Evolutionary conservation across 2,797 vertebrate genomes (phyloP), one percentile per base, ranked within the genome.

Genomic region (Discoglossus pictus): DNA sequence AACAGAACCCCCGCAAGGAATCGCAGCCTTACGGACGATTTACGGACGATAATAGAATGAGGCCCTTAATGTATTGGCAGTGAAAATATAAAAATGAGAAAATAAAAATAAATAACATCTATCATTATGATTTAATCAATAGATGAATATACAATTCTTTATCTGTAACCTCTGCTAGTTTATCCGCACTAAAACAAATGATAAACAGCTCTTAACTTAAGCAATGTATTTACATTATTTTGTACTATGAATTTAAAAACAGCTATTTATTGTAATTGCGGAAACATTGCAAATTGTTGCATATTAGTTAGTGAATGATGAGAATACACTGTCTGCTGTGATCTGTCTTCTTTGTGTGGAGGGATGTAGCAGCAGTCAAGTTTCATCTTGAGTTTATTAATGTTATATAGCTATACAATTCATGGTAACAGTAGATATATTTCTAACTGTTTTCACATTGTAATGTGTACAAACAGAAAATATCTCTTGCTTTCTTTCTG

Each of bases 211-310:
- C 43, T 60, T 60, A 25, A 17, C 21, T 36, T 21, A n/a, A 40
- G 7, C 7, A 46, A 44, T 60, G 20, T 7, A 34, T 20, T 34
- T 46, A 2, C 18, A 46, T 60, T 46, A 44, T 60, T 23, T 35
- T 20, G 11, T 61, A n/a, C 13, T 61, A 36, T 35, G 13, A 48
- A 23, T 36, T 36, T 46, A 61, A 46, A 48, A 18, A 12, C 34
- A 48, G 27, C 27, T 21, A 48, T 46, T 61, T 61, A 36, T 61
- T 38, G 9, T 13, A 47, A 61, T 47, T 61, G 43, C 23, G 31
- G 17, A 48, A 61, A 35, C 17, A 61, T 10, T 23, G 27, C 16
- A 27, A 7, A 58, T 35, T 23, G 43, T 16, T 36, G n/a, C 27
- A 47, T 35, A 31, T 48, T 31, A 27, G 20, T n/a, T 20, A 42